phyloP scores from a whole-genome alignment of 30 jellyfish, hydroid and myxozoan species.

The Pseudorhiza aurosa region DNA sequence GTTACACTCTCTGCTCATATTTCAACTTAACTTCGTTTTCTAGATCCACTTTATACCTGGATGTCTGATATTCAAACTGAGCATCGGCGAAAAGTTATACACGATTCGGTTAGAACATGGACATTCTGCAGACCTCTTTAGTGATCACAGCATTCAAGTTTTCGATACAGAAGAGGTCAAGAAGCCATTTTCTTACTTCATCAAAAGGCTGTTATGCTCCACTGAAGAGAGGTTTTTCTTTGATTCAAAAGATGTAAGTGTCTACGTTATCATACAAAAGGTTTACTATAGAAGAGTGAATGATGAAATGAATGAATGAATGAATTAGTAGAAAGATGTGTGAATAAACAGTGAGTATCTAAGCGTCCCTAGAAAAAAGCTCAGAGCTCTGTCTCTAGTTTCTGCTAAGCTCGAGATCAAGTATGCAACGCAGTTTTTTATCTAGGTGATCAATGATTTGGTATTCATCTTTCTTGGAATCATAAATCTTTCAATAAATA shows the following conservation, averaged over 20 bases:
- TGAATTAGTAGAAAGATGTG: not conserved
- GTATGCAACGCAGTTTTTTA: no score
- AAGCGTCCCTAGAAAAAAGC: not conserved
- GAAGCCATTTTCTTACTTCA: constrained; percentile 39
- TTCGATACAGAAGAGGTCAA: not conserved
- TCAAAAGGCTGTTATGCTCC: constrained; percentile 33
- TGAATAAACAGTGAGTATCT: not conserved
- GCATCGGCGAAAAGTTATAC: constrained; percentile 23
- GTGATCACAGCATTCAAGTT: constrained; percentile 2
- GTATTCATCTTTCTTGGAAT: no score
- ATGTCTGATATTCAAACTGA: constrained; percentile 19
- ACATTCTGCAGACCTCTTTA: constrained; percentile 46
- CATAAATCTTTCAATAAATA: no score
- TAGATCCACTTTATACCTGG: constrained; percentile 60
- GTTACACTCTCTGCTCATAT: no score
- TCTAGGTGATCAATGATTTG: no score
- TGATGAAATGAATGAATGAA: not conserved
- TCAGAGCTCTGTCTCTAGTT: no score
- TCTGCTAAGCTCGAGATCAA: no score
- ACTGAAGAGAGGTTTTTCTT: constrained; percentile 11
- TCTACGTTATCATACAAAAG: not conserved
- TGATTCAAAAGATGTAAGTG: constrained; percentile 50
- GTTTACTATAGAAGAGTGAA: not conserved
- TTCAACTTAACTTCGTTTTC: no score
- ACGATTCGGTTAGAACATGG: constrained; percentile 71